These are phyloP conservation scores for Chymomyza costata DNA, from an alignment of 1,140 invertebrate species.

Conservation along the genomic window DNA sequence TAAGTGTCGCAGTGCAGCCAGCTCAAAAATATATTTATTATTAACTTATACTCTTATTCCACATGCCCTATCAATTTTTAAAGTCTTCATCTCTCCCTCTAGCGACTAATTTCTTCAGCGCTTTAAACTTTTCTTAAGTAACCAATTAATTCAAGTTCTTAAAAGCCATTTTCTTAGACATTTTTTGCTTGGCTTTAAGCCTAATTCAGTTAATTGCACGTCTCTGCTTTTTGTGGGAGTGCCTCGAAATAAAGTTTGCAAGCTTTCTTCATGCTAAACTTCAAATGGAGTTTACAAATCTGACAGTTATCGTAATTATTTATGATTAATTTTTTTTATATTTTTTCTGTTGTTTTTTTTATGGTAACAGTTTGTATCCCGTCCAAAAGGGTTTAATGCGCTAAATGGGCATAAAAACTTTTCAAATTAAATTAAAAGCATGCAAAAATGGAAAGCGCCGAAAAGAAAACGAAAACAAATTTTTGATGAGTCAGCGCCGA, in stretches of 20 bases:
- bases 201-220: conserved; percentile 37
- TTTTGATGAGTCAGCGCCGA: conserved; percentile 63
- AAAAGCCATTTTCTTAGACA: conserved; percentile 36
- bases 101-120: too few relatives aligned
- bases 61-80: too few relatives aligned
- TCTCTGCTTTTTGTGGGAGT: too few relatives aligned
- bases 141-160: conserved; percentile 43
- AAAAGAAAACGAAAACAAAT: conserved; percentile 63
- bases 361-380: background rate
- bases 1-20: too few relatives aligned
- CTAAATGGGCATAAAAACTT: conserved; percentile 69
- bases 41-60: too few relatives aligned
- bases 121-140: too few relatives aligned
- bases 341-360: conserved; percentile 33
- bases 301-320: conserved; percentile 72
- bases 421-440: conserved; percentile 74
- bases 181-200: conserved; percentile 8
- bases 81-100: too few relatives aligned
- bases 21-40: too few relatives aligned
- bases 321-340: conserved; percentile 50
- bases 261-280: too few relatives aligned
- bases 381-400: conserved; percentile 57
- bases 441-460: conserved; percentile 33
- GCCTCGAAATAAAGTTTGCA: too few relatives aligned
- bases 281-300: conserved; percentile 35